Base-by-base conservation (phyloP, 2,113 vertebrate species). In the Melospiza georgiana region DNA sequence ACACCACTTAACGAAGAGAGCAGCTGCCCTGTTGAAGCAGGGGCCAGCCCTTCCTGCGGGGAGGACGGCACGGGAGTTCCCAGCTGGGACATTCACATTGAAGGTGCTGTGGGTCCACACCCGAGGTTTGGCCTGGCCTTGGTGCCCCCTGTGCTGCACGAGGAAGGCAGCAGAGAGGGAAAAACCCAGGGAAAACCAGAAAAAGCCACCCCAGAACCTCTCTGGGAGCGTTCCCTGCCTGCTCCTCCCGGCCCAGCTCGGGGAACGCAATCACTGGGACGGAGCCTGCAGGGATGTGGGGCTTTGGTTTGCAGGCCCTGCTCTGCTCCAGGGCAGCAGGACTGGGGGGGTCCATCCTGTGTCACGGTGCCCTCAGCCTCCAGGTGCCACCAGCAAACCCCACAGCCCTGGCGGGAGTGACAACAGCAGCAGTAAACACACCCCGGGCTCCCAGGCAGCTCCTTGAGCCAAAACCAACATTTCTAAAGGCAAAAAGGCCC, bases 31-130 rank as follows among this genome's bases (percentile, higher is more conserved):
- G 1, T 5, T 30, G 33, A 76, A 69, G 0, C 20, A 24, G 48
- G 67, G 48, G 43, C 4, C 0, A 76, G 62, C 22, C 15, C 9
- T 35, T 44, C 28, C 71, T 68, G 1, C 0, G 6, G 44, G 78
- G 23, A 35, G 88, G n/a, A 46, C 0, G 3, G 63, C 72, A 28
- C 13, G 27, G 68, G 10, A 12, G 55, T 6, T 41, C 46, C 63
- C 0, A 0, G 54, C n/a, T 10, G 52, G 62, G 66, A n/a, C 3
- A 22, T 28, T 0, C 2, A 51, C 5, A 10, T 8, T 51, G 62
- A 27, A 39, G 76, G 28, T 4, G 67, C 15, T 62, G 33, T 12
- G 52, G 37, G 41, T 17, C 81, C 4, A 0, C 11, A 15, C 9
- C 23, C 43, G 15, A 63, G 39, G 15, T n/a, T 16, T 51, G 51